Base-by-base conservation (phyloP, 2,888 invertebrate species). In the Euzophera pinguis region DNA sequence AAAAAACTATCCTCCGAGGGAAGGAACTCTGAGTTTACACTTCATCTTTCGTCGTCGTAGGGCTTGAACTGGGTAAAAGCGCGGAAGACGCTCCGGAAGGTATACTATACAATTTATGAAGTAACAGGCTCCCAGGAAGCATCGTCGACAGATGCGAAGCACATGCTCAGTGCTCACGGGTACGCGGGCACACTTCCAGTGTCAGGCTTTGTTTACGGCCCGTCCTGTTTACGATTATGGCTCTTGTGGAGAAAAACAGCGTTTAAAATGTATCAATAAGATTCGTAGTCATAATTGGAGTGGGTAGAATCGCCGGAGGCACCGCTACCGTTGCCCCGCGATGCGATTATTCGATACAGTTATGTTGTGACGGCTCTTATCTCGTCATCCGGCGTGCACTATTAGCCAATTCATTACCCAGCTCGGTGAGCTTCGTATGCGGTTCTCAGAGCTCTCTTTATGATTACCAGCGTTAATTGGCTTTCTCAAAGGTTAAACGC, bases 41-140 rank as follows among this genome's bases (percentile, higher is more conserved):
- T 79, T 71, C 81, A 77, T 89, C 89, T 84, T 81, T 50, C 58
- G 65, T 69, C 74, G 72, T 71, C 78, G 70, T 76, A 76, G 71
- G 78, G 81, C 81, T 83, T 75, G 75, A 75, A 69, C 66, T 65
- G 65, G 63, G 66, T 81, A 84, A 89, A 89, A 81, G 78, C 78
- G 78, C 78, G 85, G 86, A 84, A 86, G 83, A 75, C 72, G 74
- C 74, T 72, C 83, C 88, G 89, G 85, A 87, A 89, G 86, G 81
- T 72, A 5, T 22, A 3, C 22, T 22, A 22, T 22, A 84, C 81
- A 73, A 84, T 87, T 87, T 90, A 87, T 88, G 87, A 85, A 81
- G 76, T 77, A 81, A 81, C 83, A 78, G 74, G 75, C 78, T 73
- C 70, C 64, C 84, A 84, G 89, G 89, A 88, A 81, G 80, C 73